Conservation (phyloP, 2,888 invertebrate genomes). For the Sipha maydis region DNA sequence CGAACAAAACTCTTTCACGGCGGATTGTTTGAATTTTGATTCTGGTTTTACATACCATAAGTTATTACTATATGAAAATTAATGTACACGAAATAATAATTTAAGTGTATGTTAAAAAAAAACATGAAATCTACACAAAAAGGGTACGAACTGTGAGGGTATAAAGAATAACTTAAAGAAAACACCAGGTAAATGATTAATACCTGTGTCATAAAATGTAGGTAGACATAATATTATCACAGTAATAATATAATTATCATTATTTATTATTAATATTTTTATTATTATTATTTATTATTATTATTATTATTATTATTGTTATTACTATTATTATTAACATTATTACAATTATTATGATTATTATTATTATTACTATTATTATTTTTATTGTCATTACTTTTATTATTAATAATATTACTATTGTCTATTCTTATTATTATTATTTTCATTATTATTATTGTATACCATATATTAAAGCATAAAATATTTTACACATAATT, state of each 20-base stretch:
- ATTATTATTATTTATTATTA: neutral
- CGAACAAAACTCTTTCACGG: constrained; percentile 35
- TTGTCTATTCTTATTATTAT: constrained; percentile 21
- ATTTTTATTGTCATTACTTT: constrained; percentile 5
- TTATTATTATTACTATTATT: neutral
- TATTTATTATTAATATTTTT: constrained; percentile 12
- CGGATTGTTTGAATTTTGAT: constrained; percentile 47
- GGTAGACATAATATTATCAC: constrained; percentile 11
- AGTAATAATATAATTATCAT: constrained; percentile 21
- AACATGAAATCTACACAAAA: constrained; percentile 32
- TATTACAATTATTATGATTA: neutral
- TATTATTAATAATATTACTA: neutral
- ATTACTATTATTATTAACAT: constrained; percentile 23
- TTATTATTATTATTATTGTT: neutral
- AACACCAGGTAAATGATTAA: constrained; percentile 29
- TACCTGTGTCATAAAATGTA: constrained; percentile 54
- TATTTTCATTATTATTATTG: constrained; percentile 26
- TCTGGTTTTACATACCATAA: constrained; percentile 37
- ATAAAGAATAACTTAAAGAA: constrained; percentile 35
- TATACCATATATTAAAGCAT: constrained; percentile 21
- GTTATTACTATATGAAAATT: constrained; percentile 9
- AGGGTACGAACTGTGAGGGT: constrained; percentile 60
- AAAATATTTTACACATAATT: constrained; percentile 38
- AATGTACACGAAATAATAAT: constrained; percentile 14
- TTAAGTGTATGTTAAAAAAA: constrained; percentile 34